Base-by-base conservation (phyloP, 2,113 vertebrate species). In the Hippolais icterina region DNA sequence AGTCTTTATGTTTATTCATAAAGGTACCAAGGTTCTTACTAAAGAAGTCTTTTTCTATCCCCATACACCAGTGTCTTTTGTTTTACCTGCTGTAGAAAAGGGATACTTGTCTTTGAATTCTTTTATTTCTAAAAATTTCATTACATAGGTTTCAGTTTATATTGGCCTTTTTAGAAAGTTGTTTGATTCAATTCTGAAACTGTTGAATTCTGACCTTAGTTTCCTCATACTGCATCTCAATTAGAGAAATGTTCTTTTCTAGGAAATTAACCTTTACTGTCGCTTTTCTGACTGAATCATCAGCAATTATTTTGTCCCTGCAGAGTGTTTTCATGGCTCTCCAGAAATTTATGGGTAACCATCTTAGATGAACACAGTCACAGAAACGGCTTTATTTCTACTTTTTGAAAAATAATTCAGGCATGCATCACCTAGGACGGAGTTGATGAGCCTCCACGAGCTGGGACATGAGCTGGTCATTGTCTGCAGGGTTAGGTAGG, bases 251-350 rank as follows among this genome's bases (percentile, higher is more conserved):
- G 56, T 37, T 78, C 14, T 90, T 94, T 93, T 95, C 86, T 66
- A 71, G 85, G 42, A 84, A 75, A 90, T 94, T 96, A 96, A 89
- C 88, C 76, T 95, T 96, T 96, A 93, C 75, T 94, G 77, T 69
- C 28, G 2, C 53, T 95, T 78, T 83, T 57, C 76, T 89, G 90
- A 78, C 88, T 90, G 92, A 95, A 70, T 96, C 90, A 92, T 81
- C 88, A 71, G 90, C 79, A 92, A 93, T 95, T 95, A 90, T 81
- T 90, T 89, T 93, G 76, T 94, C 80, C 69, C 90, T 33, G 69
- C 41, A 42, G 90, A 87, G 35, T 28, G 31, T 93, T 95, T 92
- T 89, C 41, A 56, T 37, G 41, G 41, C 37, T 86, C 93, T 60
- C 15, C 83, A 87, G 60, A 78, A 71, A 86, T 92, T 95, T 95